Conservation (phyloP, 1,140 invertebrate genomes). For the Leptonema lineaticorne region DNA sequence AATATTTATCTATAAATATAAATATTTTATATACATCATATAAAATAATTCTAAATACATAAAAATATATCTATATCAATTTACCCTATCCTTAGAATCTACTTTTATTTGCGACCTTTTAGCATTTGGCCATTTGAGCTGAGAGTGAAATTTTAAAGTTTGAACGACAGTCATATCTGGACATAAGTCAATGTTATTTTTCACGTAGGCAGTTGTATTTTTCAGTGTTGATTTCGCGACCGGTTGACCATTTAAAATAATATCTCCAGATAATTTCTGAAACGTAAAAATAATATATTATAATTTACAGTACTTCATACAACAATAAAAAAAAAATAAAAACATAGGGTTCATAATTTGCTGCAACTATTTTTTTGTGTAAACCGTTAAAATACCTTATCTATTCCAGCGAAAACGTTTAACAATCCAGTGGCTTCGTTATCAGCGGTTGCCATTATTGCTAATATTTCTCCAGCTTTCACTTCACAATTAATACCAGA, state of each 20-base stretch:
- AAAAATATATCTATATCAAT: background rate
- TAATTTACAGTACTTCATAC: too few relatives aligned
- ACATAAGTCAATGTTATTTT: slow-evolving; percentile 59
- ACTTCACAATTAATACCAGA: slow-evolving; percentile 63
- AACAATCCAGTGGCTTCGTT: slow-evolving; percentile 78
- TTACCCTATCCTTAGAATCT: slow-evolving; percentile 63
- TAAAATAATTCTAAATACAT: background rate
- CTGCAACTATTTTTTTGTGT: too few relatives aligned
- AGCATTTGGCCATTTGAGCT: slow-evolving; percentile 64
- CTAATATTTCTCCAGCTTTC: slow-evolving; percentile 85
- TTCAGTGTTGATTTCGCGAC: slow-evolving; percentile 70
- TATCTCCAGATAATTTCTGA: slow-evolving; percentile 69
- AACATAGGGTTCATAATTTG: too few relatives aligned
- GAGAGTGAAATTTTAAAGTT: slow-evolving; percentile 76
- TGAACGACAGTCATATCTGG: slow-evolving; percentile 80
- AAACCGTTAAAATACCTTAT: too few relatives aligned
- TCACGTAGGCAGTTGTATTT: slow-evolving; percentile 65
- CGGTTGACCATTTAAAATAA: slow-evolving; percentile 83
- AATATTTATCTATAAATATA: slow-evolving; percentile 69
- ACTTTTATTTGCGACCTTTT: slow-evolving; percentile 58
- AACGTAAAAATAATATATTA: too few relatives aligned
- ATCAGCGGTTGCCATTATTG: slow-evolving; percentile 83
- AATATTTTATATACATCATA: slow-evolving; percentile 18
- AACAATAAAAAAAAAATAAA: too few relatives aligned
- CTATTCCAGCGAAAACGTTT: slow-evolving; percentile 75